These are phyloP conservation scores for Sinodicranocentrus sp. DNA, from an alignment of 2,888 invertebrate species.

Conservation along the genomic window DNA sequence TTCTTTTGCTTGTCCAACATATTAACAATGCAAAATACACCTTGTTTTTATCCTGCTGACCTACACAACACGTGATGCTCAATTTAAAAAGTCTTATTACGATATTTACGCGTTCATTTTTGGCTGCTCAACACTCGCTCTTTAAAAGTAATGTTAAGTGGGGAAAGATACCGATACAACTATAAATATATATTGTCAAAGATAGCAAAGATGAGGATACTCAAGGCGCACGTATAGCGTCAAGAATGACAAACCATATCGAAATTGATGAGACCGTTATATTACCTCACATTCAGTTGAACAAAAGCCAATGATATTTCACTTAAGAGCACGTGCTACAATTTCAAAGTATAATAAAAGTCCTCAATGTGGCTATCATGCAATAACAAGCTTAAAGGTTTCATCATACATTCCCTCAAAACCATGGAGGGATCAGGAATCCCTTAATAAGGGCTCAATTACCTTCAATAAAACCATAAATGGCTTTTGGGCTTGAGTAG, in stretches of 20 bases:
- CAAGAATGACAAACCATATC: slow-evolving; percentile 13
- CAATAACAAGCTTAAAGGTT: neutral
- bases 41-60: neutral
- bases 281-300: neutral
- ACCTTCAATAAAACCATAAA: slow-evolving; percentile 57
- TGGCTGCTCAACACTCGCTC: neutral
- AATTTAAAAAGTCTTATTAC: neutral
- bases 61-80: neutral
- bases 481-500: slow-evolving; percentile 47
- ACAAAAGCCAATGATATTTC: neutral
- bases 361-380: neutral
- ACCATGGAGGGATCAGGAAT: neutral
- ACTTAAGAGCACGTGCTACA: slow-evolving; percentile 24
- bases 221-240: neutral
- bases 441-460: slow-evolving; percentile 33
- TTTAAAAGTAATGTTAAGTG: neutral
- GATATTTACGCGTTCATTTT: neutral
- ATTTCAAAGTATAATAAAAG: neutral
- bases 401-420: neutral
- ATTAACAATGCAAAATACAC: neutral
- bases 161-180: neutral
- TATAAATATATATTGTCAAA: no score
- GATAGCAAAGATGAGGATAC: no score
- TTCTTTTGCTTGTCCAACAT: neutral
- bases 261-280: slow-evolving; percentile 16